A percentile compares a stretch with the other conserved stretches of the same genome.
Conservation (phyloP, 2,113 vertebrate species). For the Lophius piscatorius region DNA sequence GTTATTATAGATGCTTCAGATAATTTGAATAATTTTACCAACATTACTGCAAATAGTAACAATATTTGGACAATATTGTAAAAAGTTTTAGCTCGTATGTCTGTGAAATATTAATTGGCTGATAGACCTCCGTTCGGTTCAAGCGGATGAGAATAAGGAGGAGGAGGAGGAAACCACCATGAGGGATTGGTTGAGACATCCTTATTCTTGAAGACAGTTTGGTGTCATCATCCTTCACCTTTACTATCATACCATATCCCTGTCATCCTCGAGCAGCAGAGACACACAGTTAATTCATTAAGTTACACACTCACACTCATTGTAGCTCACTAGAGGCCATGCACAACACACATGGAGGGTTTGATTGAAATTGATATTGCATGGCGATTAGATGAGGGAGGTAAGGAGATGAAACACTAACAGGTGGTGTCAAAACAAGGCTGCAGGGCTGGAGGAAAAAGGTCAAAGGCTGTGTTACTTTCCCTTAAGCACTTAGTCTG, state of each 20-base stretch:
- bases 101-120: conserved; percentile 4
- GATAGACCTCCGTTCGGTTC: background rate
- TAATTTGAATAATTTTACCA: background rate
- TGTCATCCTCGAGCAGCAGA: background rate
- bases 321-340: conserved; percentile 1
- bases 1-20: background rate
- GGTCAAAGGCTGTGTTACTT: conserved; percentile 24
- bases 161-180: conserved; percentile 4
- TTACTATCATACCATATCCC: background rate
- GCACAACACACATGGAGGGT: conserved; percentile 5
- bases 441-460: background rate
- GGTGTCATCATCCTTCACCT: conserved; percentile 12
- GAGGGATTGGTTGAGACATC: conserved; percentile 3
- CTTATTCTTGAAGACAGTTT: conserved; percentile 11
- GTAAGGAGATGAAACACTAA: background rate
- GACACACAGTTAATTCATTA: background rate
- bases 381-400: conserved; percentile 9
- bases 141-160: background rate
- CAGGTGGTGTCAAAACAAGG: conserved; percentile 30
- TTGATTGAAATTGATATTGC: conserved; percentile 17
- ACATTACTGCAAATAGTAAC: background rate
- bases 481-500: conserved; percentile 5
- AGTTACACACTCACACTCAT: background rate
- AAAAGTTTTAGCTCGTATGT: background rate
- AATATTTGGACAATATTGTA: background rate